Percentiles rank a stretch among this genome's conserved stretches.
Conservation (phyloP, 2,797 vertebrate species). For the Odontamblyopus rebecca region DNA sequence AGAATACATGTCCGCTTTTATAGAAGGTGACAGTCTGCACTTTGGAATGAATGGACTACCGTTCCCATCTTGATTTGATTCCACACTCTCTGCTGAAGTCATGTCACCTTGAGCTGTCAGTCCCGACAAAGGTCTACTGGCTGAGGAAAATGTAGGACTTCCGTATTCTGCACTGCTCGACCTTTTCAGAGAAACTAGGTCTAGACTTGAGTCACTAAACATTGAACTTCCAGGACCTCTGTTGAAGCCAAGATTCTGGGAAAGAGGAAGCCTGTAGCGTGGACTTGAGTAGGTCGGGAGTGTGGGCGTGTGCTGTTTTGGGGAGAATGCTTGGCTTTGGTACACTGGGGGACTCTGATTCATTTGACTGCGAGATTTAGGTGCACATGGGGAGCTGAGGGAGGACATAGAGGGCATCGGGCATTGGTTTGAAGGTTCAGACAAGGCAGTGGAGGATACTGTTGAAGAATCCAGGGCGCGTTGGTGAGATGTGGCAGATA, state of each 20-base stretch:
- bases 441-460: constrained; percentile 68
- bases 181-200: constrained; percentile 70
- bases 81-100: constrained; percentile 55
- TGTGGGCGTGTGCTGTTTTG: constrained; percentile 70
- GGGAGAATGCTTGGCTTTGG: constrained; percentile 75
- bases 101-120: constrained; percentile 45
- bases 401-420: constrained; percentile 66
- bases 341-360: constrained; percentile 79
- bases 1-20: constrained; percentile 78
- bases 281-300: constrained; percentile 74
- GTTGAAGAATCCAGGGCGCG: constrained; percentile 70
- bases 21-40: constrained; percentile 83
- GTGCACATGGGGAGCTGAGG: constrained; percentile 71
- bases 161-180: constrained; percentile 84
- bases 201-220: constrained; percentile 74
- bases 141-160: constrained; percentile 56
- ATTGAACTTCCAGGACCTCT: constrained; percentile 70
- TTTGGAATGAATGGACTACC: constrained; percentile 73
- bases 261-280: constrained; percentile 82
- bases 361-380: constrained; percentile 79
- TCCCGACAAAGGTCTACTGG: constrained; percentile 55
- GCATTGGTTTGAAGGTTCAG: constrained; percentile 68
- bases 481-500: constrained; percentile 74
- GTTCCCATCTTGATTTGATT: constrained; percentile 53
- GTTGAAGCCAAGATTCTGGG: constrained; percentile 73